Percentiles rank a stretch among this genome's conserved stretches.
Evolutionary conservation across 2,888 invertebrate genomes (phyloP).

Genomic region (Craniophora ligustri): DNA sequence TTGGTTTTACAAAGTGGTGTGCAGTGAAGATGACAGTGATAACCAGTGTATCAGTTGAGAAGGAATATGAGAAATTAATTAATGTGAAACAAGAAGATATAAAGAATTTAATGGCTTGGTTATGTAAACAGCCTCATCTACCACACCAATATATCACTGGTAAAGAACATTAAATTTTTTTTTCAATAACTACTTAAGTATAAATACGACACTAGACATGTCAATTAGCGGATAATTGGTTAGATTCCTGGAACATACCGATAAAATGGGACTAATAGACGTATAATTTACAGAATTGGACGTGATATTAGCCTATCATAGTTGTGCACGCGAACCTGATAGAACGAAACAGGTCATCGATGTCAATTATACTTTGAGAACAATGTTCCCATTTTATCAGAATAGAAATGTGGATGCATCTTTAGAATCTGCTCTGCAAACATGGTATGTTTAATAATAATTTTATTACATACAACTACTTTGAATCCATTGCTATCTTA

Average conservation of each 20-base stretch:
- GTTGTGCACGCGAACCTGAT: conserved; percentile 90
- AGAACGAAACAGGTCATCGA: conserved; percentile 91
- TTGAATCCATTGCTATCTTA: no score
- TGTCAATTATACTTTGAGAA: conserved; percentile 90
- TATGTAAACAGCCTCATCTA: conserved; percentile 89
- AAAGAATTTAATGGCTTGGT: conserved; percentile 88
- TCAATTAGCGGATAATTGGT: conserved; percentile 35
- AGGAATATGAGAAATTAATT: conserved; percentile 88
- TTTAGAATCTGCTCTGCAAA: conserved; percentile 66
- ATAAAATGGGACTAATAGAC: conserved; percentile 30
- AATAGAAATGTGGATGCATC: conserved; percentile 80
- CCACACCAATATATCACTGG: conserved; percentile 82
- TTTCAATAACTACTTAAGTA: background rate
- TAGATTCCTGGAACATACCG: conserved; percentile 23
- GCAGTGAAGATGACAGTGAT: conserved; percentile 58
- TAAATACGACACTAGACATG: conserved; percentile 27
- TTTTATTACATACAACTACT: no score
- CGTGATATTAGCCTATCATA: conserved; percentile 90
- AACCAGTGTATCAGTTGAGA: conserved; percentile 54
- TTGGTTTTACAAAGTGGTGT: background rate
- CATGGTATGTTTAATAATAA: conserved; percentile 68
- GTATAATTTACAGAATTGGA: conserved; percentile 80
- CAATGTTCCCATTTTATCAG: conserved; percentile 90
- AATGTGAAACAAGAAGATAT: conserved; percentile 88
- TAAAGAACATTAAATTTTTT: conserved; percentile 50